These are phyloP conservation scores for Hydrotaea diabolus DNA, from an alignment of 2,888 invertebrate species.

Conservation along the genomic window DNA sequence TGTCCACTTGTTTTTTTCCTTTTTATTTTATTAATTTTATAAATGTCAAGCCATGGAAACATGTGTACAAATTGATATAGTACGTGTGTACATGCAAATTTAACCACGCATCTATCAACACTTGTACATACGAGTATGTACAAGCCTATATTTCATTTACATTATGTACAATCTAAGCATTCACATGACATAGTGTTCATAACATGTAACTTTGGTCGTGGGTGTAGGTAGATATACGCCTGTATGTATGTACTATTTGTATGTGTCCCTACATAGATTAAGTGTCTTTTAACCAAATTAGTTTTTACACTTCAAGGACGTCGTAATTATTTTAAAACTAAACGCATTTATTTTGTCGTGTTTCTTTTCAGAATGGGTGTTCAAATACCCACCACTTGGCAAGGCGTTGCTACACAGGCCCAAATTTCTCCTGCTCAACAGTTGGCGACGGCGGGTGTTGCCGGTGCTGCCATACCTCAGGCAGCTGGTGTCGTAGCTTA, in stretches of 20 bases:
- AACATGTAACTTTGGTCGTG: no score
- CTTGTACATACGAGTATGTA: not conserved
- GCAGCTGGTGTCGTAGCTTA: conserved; percentile 91
- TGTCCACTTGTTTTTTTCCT: not conserved
- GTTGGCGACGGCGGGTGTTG: conserved; percentile 85
- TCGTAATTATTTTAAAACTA: conserved; percentile 15
- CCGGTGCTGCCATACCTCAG: conserved; percentile 88
- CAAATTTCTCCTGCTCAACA: conserved; percentile 86
- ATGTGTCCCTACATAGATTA: conserved; percentile 18
- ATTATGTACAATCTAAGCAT: no score
- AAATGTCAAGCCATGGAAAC: not conserved
- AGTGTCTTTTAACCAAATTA: conserved; percentile 38
- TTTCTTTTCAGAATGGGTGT: conserved; percentile 88
- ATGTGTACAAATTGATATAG: not conserved
- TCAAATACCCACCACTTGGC: conserved; percentile 90
- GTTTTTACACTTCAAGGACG: conserved; percentile 14
- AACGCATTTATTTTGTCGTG: conserved; percentile 24
- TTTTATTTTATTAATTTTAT: conserved; percentile 39
- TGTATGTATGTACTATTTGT: not conserved
- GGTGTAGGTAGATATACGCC: no score
- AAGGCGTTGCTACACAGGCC: conserved; percentile 88
- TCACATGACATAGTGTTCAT: no score
- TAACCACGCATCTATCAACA: not conserved
- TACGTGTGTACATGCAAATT: not conserved
- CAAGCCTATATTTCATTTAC: not conserved